These are phyloP conservation scores for Corythornis cristatus DNA, from an alignment of 2,113 vertebrate species.

Conservation along the genomic window DNA sequence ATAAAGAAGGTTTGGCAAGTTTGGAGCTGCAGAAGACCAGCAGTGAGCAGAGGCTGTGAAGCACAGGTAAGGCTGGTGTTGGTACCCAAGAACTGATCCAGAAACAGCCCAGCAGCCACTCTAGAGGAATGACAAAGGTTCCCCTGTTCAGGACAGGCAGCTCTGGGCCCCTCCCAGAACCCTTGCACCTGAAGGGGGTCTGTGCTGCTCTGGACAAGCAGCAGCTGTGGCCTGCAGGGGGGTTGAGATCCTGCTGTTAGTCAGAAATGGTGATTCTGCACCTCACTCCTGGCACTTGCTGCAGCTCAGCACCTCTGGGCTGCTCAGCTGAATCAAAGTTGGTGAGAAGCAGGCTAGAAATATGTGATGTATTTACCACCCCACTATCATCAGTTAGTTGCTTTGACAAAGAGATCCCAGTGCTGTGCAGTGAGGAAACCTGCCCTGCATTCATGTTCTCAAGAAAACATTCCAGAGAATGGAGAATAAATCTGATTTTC, in stretches of 20 bases:
- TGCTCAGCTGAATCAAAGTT: background rate
- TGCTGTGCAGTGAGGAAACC: fast-evolving
- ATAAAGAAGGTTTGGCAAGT: background rate
- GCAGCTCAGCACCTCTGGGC: background rate
- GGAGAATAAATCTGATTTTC: background rate
- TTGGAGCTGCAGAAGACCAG: background rate
- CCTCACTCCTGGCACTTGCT: background rate
- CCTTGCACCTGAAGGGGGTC: fast-evolving
- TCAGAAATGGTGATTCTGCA: background rate
- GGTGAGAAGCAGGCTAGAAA: background rate
- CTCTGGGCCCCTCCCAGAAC: background rate
- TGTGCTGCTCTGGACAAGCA: background rate
- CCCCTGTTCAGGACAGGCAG: fast-evolving
- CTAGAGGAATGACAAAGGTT: background rate
- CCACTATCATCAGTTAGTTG: background rate
- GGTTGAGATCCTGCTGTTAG: background rate
- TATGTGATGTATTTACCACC: background rate
- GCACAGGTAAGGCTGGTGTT: background rate
- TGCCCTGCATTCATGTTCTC: fast-evolving
- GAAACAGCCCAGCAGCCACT: fast-evolving
- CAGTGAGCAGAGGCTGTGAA: fast-evolving
- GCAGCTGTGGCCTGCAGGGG: background rate
- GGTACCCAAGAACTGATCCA: background rate
- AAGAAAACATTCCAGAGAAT: background rate
- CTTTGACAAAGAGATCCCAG: background rate